Conservation (phyloP, 2,797 vertebrate genomes). For the Taenioides sp. region DNA sequence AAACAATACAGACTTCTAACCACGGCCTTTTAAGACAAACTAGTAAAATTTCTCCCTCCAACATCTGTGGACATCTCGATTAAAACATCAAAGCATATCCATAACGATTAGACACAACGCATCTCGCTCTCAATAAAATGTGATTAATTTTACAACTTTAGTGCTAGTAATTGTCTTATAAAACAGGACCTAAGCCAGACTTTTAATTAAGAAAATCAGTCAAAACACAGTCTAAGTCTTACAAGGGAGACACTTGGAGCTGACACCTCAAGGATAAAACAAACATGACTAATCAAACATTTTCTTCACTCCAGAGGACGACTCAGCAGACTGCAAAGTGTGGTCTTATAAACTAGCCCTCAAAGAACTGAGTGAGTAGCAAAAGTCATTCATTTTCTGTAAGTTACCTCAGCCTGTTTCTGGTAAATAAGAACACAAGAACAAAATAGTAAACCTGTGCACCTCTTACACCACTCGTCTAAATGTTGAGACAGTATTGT, state of each 20-base stretch:
- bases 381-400: not conserved
- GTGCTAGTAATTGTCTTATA: constrained; percentile 7
- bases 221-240: constrained; percentile 7
- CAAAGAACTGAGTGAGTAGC: constrained; percentile 1
- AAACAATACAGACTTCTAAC: no score
- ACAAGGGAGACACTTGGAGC: not conserved
- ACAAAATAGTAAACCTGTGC: not conserved
- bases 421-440: no score
- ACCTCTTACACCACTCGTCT: not conserved
- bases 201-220: constrained; percentile 44
- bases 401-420: not conserved
- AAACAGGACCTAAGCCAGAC: constrained; percentile 15
- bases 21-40: no score
- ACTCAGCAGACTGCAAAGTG: constrained; percentile 1
- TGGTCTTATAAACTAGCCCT: constrained; percentile 22
- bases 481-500: not conserved
- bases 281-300: constrained; percentile 36
- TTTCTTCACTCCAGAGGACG: constrained; percentile 25
- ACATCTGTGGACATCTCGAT: no score
- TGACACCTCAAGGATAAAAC: constrained; percentile 41
- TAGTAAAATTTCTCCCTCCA: no score
- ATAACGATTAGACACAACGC: no score
- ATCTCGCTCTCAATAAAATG: no score
- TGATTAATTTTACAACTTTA: no score
- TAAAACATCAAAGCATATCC: no score